Base-by-base conservation (phyloP, 2,113 vertebrate species). In the Upupa epops region DNA sequence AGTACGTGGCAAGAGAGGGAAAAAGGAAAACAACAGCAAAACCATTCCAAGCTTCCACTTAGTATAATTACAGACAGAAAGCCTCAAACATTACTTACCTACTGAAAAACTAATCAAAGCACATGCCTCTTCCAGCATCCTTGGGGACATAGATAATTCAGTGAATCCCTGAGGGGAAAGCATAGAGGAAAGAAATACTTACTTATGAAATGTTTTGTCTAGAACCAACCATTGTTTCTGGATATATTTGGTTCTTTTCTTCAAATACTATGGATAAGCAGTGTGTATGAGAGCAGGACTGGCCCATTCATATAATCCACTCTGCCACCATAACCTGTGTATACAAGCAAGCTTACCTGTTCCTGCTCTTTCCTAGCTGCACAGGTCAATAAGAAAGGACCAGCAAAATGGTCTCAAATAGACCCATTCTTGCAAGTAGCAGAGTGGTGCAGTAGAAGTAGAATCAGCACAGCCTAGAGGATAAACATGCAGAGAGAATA, bases 371-470 rank as follows among this genome's bases (percentile, higher is more conserved):
- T 15, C 25, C 17, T 31, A 73, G 21, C 48, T 40, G 28, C 28
- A 49, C 13, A 63, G 54, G 22, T 70, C 9, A 34, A 37, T 22
- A 81, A 32, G 26, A 56, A 90, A 63, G 7, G 48, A 51, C 2
- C 13, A 75, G 11, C 1, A 1, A 5, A 18, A 13, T 17, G 46
- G 13, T 9, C 9, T 58, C 36, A 31, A 63, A 56, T 13, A 49
- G 40, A 45, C 20, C 20, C 2, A 0, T 22, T 64, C 17, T n/a
- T 31, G 28, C 25, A 89, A 83, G 31, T 11, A 76, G 37, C 3
- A 59, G 10, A 1, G 1, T 22, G 17, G 1, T 5, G 6, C 16
- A 74, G 46, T 20, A 46, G 7, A 66, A 61, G 11, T 6, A 5
- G 29, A 93, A 79, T 40, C 37, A 64, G 37, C 14, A 80, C 5